Conservation (phyloP, 2,888 invertebrate genomes). For the Microplitis deprimator region DNA sequence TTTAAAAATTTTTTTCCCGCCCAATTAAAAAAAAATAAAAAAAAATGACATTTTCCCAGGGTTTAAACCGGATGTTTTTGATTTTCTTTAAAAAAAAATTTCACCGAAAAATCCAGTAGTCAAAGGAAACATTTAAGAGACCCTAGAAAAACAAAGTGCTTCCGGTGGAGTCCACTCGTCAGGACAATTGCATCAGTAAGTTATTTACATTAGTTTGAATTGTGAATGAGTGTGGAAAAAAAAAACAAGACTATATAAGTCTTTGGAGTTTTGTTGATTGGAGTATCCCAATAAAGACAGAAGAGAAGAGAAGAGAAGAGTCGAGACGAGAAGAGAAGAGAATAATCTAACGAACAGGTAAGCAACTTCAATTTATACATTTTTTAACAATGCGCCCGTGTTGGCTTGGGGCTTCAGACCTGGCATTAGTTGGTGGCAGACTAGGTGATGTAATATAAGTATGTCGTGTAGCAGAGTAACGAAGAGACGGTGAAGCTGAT, state of each 20-base stretch:
- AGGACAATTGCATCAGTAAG: neutral
- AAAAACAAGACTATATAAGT: neutral
- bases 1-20: too few relatives aligned
- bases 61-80: neutral
- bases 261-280: too few relatives aligned
- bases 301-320: too few relatives aligned
- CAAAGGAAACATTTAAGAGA: neutral
- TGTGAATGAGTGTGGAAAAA: neutral
- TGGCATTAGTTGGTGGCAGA: neutral
- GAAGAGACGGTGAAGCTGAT: neutral
- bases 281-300: too few relatives aligned
- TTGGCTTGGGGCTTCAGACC: slow-evolving; percentile 19
- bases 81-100: slow-evolving; percentile 11
- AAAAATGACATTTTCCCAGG: too few relatives aligned
- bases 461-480: neutral
- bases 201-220: neutral
- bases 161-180: neutral
- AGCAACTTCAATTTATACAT: too few relatives aligned
- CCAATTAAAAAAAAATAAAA: too few relatives aligned
- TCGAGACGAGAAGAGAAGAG: too few relatives aligned
- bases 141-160: slow-evolving; percentile 7
- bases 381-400: too few relatives aligned
- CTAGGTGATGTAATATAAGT: slow-evolving; percentile 8
- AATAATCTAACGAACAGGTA: too few relatives aligned
- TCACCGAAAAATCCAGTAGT: neutral